Evolutionary conservation across 2,113 vertebrate species (phyloP).

Genomic region (Vulpes vulpes): DNA sequence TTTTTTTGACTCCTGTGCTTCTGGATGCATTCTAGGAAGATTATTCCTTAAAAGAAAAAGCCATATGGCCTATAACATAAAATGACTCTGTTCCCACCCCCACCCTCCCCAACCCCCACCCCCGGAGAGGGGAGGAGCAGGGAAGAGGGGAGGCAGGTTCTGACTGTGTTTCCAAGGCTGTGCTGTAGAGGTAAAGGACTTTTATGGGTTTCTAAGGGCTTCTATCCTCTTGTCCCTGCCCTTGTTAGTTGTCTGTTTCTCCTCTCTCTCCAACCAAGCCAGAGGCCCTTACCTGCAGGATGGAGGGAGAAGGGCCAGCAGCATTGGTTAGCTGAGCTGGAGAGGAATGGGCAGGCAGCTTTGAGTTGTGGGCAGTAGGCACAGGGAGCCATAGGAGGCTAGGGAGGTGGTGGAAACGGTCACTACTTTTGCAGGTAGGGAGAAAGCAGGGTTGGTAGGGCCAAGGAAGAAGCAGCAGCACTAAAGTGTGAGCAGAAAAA

Average conservation of each 20-base stretch:
- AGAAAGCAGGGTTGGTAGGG: background rate
- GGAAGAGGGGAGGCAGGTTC: background rate
- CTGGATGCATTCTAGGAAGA: constrained; percentile 81
- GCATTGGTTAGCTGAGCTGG: background rate
- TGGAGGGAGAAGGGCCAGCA: background rate
- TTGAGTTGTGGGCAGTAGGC: background rate
- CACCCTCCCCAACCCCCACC: too few species aligned
- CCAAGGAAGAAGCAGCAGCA: background rate
- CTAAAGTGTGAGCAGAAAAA: background rate
- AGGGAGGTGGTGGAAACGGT: background rate
- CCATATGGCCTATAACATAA: constrained; percentile 53
- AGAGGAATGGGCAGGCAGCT: background rate
- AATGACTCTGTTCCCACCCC: background rate
- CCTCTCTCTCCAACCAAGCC: background rate
- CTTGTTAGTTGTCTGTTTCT: background rate
- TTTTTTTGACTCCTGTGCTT: constrained; percentile 73
- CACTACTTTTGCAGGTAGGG: background rate
- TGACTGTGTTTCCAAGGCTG: background rate
- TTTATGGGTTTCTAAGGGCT: background rate
- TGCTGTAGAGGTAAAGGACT: background rate
- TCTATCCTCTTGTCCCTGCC: background rate
- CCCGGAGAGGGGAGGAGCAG: background rate
- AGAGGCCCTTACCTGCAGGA: background rate
- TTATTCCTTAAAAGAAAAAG: constrained; percentile 82
- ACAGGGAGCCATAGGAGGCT: background rate